Evolutionary conservation across 2,113 vertebrate species (phyloP).

Genomic region (Gallinago jamesoni): DNA sequence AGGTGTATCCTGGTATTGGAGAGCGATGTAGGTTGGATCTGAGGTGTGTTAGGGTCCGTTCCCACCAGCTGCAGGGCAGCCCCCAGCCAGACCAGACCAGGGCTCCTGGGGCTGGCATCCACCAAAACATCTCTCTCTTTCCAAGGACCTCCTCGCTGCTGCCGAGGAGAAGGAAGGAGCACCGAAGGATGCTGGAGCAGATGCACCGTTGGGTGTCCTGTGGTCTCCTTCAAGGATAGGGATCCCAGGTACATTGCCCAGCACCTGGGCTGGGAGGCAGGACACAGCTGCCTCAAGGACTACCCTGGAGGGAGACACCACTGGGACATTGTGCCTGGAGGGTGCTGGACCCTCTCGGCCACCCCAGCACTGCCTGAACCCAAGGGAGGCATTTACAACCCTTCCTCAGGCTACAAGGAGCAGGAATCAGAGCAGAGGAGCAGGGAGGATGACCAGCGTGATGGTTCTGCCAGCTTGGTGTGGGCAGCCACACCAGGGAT

Average conservation of each 20-base stretch:
- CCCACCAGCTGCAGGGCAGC: not conserved
- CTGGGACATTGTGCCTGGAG: not conserved
- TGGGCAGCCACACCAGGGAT: constrained; percentile 70
- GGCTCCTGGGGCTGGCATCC: not conserved
- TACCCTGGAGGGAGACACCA: not conserved
- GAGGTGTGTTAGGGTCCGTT: not conserved
- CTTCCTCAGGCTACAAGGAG: not conserved
- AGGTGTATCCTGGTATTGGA: not conserved
- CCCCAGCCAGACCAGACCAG: not conserved
- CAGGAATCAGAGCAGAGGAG: not conserved
- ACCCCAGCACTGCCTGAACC: not conserved
- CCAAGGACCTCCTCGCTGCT: not conserved
- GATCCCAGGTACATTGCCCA: not conserved
- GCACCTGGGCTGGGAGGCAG: not conserved
- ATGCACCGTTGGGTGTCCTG: rapidly evolving
- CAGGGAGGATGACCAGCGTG: rapidly evolving
- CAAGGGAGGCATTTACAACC: not conserved
- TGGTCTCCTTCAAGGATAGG: not conserved
- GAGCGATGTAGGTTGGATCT: not conserved
- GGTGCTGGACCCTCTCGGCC: not conserved
- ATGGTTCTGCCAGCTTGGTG: constrained; percentile 68
- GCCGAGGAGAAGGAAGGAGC: not conserved
- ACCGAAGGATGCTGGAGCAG: not conserved
- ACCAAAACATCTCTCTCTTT: not conserved
- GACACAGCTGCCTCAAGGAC: rapidly evolving